A percentile compares a stretch with the other conserved stretches of the same genome.
These are phyloP conservation scores for Eupsittula cactorum DNA, from an alignment of 2,113 vertebrate species.

Conservation along the genomic window DNA sequence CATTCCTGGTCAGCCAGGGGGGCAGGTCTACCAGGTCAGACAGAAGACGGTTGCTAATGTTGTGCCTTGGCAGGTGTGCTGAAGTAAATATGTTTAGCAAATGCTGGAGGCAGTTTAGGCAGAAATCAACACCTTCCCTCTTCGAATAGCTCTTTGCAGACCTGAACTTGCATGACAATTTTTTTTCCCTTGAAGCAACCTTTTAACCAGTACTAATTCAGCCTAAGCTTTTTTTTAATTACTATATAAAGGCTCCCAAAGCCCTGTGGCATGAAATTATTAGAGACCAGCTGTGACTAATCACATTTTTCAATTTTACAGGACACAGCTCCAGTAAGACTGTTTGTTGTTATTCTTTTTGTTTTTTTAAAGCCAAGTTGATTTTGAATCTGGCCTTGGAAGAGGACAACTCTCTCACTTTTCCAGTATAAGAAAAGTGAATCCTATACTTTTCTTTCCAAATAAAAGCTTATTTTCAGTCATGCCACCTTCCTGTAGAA, in stretches of 20 bases:
- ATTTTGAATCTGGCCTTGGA: background rate
- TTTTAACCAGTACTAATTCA: conserved; percentile 3
- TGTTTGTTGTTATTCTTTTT: background rate
- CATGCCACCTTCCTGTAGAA: background rate
- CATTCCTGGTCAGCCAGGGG: background rate
- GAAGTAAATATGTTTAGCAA: background rate
- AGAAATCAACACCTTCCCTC: background rate
- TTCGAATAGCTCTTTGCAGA: background rate
- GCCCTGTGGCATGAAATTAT: background rate
- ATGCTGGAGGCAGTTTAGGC: background rate
- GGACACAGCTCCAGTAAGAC: background rate
- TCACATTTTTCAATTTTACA: background rate
- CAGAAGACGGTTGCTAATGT: background rate
- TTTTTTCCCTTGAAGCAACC: background rate
- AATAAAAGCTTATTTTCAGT: background rate
- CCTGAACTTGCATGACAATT: background rate
- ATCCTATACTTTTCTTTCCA: background rate
- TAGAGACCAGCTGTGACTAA: background rate
- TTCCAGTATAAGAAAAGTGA: background rate
- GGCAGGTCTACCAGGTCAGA: background rate
- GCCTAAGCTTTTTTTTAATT: background rate
- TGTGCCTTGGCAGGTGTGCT: background rate
- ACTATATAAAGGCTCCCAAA: background rate
- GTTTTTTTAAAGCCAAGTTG: background rate
- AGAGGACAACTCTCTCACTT: background rate